Conservation (phyloP, 2,888 invertebrate species). For the Eledona agricola region DNA sequence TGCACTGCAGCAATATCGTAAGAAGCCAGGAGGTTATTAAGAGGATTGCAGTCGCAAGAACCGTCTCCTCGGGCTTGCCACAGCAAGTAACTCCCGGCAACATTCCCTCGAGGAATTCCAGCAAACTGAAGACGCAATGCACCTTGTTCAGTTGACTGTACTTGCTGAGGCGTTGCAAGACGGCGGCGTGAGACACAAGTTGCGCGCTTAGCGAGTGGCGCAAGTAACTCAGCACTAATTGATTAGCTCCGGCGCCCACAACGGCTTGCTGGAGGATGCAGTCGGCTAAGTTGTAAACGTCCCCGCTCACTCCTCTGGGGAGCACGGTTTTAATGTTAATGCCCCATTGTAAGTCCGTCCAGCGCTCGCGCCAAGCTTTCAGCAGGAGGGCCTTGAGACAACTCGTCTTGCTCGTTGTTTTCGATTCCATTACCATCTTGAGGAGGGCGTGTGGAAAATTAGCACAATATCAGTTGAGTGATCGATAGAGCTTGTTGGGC, state of each 20-base stretch:
- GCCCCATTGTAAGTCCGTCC: constrained; percentile 96
- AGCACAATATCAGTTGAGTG: too few species aligned
- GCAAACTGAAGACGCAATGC: constrained; percentile 84
- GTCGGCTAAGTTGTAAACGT: constrained; percentile 91
- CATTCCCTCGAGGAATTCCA: constrained; percentile 84
- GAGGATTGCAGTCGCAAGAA: constrained; percentile 83
- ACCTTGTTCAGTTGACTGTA: constrained; percentile 84
- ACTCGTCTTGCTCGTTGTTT: constrained; percentile 85
- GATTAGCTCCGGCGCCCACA: constrained; percentile 92
- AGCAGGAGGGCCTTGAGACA: constrained; percentile 81
- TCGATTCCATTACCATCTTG: constrained; percentile 72
- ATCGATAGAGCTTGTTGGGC: too few species aligned
- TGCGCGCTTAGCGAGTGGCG: constrained; percentile 92
- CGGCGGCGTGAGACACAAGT: constrained; percentile 90
- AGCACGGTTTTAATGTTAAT: constrained; percentile 93
- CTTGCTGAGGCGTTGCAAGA: constrained; percentile 86
- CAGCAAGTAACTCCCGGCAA: constrained; percentile 71
- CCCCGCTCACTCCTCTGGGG: constrained; percentile 91
- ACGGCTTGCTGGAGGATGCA: constrained; percentile 93
- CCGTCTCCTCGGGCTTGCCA: constrained; percentile 87
- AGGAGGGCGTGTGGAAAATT: neutral
- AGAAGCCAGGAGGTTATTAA: constrained; percentile 84
- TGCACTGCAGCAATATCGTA: constrained; percentile 72
- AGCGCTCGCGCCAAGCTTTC: constrained; percentile 93
- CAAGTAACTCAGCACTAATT: constrained; percentile 88